Conservation (phyloP, 2,113 vertebrate species). For the Otocyon megalotis region DNA sequence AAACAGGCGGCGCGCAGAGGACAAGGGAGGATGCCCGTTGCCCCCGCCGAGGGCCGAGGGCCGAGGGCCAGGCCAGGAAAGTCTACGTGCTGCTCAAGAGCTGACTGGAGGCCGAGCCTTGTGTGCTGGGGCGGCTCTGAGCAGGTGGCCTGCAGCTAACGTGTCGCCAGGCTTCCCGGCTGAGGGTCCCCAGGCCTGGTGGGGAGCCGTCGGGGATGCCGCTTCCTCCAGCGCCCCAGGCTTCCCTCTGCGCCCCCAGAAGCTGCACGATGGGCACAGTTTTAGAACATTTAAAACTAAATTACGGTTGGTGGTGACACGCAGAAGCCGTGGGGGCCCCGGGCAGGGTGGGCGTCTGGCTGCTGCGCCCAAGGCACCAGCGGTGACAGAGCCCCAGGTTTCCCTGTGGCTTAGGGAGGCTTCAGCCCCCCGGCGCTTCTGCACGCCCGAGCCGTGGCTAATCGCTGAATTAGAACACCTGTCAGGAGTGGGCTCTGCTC, state of each 20-base stretch:
- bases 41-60: no score
- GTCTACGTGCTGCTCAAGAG: no score
- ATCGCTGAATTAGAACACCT: constrained; percentile 78
- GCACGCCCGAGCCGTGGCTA: constrained; percentile 61
- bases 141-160: no score
- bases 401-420: constrained; percentile 59
- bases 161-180: no score
- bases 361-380: constrained; percentile 1
- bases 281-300: constrained; percentile 83
- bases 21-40: background rate
- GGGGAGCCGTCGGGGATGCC: background rate
- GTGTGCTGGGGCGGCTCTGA: no score
- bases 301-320: constrained; percentile 71
- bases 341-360: background rate
- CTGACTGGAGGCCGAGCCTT: no score
- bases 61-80: no score
- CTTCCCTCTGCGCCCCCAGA: constrained; percentile 47
- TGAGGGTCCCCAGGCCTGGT: no score
- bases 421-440: constrained; percentile 74
- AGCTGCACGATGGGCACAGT: constrained; percentile 62
- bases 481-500: constrained; percentile 68
- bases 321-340: background rate
- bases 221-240: background rate
- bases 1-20: background rate
- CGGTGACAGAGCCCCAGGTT: constrained; percentile 67